A percentile compares a stretch with the other conserved stretches of the same genome.
phyloP scores from a whole-genome alignment of 2,797 vertebrate species.

The Neoniphon sammara region DNA sequence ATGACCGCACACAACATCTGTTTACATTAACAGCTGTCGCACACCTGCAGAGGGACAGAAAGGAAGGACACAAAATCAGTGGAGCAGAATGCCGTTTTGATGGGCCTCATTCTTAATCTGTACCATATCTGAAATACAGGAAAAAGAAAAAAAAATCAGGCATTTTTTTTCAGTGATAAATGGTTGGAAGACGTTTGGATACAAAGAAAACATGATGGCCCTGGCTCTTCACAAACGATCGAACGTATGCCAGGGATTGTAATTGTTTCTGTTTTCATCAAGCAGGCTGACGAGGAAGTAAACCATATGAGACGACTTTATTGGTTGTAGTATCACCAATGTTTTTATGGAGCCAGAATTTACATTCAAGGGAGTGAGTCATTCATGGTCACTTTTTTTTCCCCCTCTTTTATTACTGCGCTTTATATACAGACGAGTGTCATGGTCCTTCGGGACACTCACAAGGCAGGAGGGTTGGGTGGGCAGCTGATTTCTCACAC shows the following conservation, averaged over 20 bases:
- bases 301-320: conserved; percentile 49
- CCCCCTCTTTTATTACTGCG: conserved; percentile 29
- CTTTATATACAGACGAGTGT: conserved; percentile 33
- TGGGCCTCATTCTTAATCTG: conserved; percentile 18
- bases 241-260: conserved; percentile 15
- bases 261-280: conserved; percentile 43
- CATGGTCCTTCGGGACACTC: background rate
- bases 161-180: conserved; percentile 26
- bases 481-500: conserved; percentile 30
- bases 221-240: conserved; percentile 27
- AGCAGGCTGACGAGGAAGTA: conserved; percentile 39
- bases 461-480: conserved; percentile 26
- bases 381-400: conserved; percentile 22
- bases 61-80: conserved; percentile 31
- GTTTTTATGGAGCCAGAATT: conserved; percentile 52
- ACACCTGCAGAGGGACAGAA: conserved; percentile 11
- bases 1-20: conserved; percentile 34
- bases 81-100: conserved; percentile 16
- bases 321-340: conserved; percentile 23
- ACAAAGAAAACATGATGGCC: conserved; percentile 18
- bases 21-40: conserved; percentile 26
- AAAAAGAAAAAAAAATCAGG: conserved; percentile 27
- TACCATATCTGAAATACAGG: conserved; percentile 21
- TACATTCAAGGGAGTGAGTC: conserved; percentile 37
- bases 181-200: conserved; percentile 19